Percentiles rank a stretch among this genome's conserved stretches.
Conservation (phyloP, 2,888 invertebrate species). For the Drosophila kambysellisi region DNA sequence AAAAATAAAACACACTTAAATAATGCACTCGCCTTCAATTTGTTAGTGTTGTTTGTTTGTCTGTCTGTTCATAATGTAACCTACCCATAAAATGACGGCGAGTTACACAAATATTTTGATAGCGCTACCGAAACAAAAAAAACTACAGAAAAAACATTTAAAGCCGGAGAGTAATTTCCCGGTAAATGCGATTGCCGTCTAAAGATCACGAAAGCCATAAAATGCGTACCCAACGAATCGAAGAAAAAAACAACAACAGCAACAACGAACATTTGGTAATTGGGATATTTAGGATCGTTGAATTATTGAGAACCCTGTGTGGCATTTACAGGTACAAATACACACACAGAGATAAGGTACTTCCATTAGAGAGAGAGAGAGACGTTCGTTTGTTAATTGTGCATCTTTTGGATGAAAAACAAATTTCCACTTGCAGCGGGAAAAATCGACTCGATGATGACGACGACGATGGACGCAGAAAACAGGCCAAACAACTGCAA, state of each 20-base stretch:
- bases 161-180: constrained; percentile 47
- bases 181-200: constrained; percentile 63
- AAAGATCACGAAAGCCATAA: constrained; percentile 43
- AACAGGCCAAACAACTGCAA: constrained; percentile 75
- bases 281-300: constrained; percentile 45
- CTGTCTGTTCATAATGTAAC: constrained; percentile 51
- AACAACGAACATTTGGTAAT: constrained; percentile 33
- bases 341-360: constrained; percentile 15
- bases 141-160: constrained; percentile 8
- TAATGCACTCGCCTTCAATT: constrained; percentile 52
- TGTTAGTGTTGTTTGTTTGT: constrained; percentile 38
- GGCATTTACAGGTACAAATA: constrained; percentile 41
- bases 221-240: constrained; percentile 33
- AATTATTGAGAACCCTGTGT: constrained; percentile 49
- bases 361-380: constrained; percentile 27
- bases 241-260: not conserved
- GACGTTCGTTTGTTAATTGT: constrained; percentile 49
- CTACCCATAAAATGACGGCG: constrained; percentile 59
- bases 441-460: constrained; percentile 38
- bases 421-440: constrained; percentile 50
- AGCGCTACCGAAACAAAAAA: constrained; percentile 45
- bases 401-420: constrained; percentile 41
- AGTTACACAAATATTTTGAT: constrained; percentile 76
- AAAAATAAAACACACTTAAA: constrained; percentile 27
- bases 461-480: constrained; percentile 17